phyloP scores from a whole-genome alignment of 2,797 vertebrate genomes.

The Acrossocheilus fasciatus region DNA sequence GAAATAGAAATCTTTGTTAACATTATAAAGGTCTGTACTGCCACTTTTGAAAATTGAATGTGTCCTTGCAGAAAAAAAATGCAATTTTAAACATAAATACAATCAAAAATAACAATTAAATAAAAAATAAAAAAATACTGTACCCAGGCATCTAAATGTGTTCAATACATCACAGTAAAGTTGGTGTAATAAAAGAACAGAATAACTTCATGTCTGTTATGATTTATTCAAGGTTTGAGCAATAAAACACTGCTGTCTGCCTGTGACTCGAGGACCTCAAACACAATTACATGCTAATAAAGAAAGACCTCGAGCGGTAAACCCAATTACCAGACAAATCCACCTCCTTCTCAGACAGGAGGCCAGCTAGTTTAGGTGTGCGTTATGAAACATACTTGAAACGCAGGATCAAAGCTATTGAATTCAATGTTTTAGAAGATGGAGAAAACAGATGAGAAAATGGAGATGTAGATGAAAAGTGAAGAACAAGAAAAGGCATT shows the following conservation, averaged over 20 bases:
- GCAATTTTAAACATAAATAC: background rate
- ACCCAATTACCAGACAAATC: conserved; percentile 13
- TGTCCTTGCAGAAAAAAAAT: background rate
- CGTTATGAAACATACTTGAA: conserved; percentile 5
- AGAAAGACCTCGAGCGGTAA: background rate
- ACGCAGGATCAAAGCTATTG: conserved; percentile 22
- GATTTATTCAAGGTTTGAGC: conserved; percentile 3
- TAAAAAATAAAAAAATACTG: too few species aligned
- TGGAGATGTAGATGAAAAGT: conserved; percentile 5
- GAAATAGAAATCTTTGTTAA: background rate
- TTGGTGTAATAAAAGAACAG: background rate
- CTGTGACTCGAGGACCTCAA: background rate
- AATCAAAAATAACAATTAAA: background rate
- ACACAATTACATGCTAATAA: conserved; percentile 17
- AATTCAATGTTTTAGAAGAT: background rate
- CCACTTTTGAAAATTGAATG: background rate
- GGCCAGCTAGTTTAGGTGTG: background rate
- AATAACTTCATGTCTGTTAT: background rate
- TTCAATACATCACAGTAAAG: background rate
- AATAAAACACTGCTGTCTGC: conserved; percentile 10
- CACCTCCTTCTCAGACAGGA: background rate
- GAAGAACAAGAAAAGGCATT: conserved; percentile 10
- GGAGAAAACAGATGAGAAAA: conserved; percentile 17
- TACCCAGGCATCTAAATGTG: background rate
- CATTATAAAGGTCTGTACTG: background rate